Conservation (phyloP, 2,888 invertebrate genomes). For the Eristalis intricaria region DNA sequence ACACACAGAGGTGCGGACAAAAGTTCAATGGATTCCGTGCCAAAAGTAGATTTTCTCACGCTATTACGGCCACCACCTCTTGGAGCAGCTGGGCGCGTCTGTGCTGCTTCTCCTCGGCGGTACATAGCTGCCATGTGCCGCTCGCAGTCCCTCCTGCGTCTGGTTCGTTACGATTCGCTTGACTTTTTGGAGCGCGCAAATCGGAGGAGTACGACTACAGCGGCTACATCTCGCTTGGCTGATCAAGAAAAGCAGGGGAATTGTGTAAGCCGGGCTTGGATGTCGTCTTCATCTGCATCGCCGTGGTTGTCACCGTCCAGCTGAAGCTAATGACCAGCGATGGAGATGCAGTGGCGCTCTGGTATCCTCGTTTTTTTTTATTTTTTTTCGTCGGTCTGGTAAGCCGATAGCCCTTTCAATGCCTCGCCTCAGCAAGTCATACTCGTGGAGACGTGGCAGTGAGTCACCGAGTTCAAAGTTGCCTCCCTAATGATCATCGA, state of each 20-base stretch:
- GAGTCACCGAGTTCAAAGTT: slow-evolving; percentile 21
- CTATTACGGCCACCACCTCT: slow-evolving; percentile 41
- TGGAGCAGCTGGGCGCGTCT: slow-evolving; percentile 19
- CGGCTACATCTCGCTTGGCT: slow-evolving; percentile 53
- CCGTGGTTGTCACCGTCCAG: background rate
- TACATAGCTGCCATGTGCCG: background rate
- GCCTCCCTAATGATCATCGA: slow-evolving; percentile 14
- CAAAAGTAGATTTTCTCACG: slow-evolving; percentile 71
- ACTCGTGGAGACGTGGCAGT: slow-evolving; percentile 47
- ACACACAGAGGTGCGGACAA: slow-evolving; percentile 6
- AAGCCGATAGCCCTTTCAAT: slow-evolving; percentile 56
- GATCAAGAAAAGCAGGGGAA: slow-evolving; percentile 58
- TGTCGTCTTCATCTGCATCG: slow-evolving; percentile 38
- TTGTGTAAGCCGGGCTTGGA: slow-evolving; percentile 59
- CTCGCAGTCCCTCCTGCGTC: slow-evolving; percentile 1
- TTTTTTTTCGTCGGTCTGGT: slow-evolving; percentile 6
- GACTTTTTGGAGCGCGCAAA: slow-evolving; percentile 55
- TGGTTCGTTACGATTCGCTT: slow-evolving; percentile 53
- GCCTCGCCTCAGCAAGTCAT: slow-evolving; percentile 13
- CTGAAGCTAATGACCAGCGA: slow-evolving; percentile 14
- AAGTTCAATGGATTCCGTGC: slow-evolving; percentile 70
- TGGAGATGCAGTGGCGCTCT: slow-evolving; percentile 33
- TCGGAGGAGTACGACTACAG: slow-evolving; percentile 15
- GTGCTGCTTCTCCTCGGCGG: background rate
- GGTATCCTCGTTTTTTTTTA: slow-evolving; percentile 44